These are phyloP conservation scores for Anas platyrhynchos DNA, from an alignment of 2,113 vertebrate genomes.

Conservation along the genomic window DNA sequence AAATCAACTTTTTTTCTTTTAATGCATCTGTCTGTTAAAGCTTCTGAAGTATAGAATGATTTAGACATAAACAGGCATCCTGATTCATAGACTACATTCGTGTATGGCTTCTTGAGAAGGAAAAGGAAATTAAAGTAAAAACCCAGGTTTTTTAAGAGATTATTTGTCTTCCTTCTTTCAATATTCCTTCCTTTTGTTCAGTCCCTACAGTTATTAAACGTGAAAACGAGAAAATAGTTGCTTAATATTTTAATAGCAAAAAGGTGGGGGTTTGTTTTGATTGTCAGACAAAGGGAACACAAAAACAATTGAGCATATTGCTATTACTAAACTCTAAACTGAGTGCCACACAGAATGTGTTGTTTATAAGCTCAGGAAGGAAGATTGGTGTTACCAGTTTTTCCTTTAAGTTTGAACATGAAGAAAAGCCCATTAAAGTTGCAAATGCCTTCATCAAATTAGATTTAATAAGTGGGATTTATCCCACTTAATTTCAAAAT, in stretches of 20 bases:
- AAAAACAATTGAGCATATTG: neutral
- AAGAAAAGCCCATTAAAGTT: neutral
- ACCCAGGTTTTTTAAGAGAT: neutral
- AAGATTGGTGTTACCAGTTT: neutral
- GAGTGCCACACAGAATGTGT: neutral
- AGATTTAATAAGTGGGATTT: neutral
- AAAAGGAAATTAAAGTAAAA: neutral
- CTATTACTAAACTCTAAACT: neutral
- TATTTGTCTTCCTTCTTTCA: neutral
- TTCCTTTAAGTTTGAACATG: neutral
- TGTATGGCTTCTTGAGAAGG: neutral
- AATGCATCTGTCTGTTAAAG: neutral
- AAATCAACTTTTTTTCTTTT: neutral
- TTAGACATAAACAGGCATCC: neutral
- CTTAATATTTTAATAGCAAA: neutral
- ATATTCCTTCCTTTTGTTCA: neutral
- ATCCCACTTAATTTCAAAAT: neutral
- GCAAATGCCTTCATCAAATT: neutral
- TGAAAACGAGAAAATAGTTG: neutral
- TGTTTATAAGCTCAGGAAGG: neutral
- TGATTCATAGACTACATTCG: neutral
- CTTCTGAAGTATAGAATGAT: neutral
- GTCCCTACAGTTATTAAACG: neutral
- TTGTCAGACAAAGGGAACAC: neutral
- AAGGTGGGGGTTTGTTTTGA: neutral